Base-by-base conservation (phyloP, 1,140 invertebrate genomes). In the Seison nebaliae region DNA sequence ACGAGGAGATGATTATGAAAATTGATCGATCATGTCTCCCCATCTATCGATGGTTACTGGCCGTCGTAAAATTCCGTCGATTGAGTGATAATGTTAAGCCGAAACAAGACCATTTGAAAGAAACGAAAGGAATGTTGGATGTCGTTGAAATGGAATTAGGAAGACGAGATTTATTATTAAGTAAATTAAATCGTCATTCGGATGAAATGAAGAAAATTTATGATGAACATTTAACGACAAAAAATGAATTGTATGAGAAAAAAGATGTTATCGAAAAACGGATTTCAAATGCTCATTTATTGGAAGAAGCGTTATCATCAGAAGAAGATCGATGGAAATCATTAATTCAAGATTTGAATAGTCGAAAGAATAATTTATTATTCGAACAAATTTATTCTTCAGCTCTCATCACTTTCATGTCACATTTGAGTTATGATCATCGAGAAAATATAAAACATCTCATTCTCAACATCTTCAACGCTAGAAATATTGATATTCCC, bases 311-410 rank as follows among this genome's bases (percentile, higher is more conserved):
- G 8, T 56, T 84, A 2, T 69, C 70, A 1, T 73, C 77, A 48
- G 76, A 81, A 52, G 52, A 59, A 48, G 62, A 70, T 2, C 65
- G 75, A 24, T 83, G 76, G 77, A 66, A 70, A n/a, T n/a, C n/a
- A n/a, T n/a, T n/a, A n/a, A n/a, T n/a, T n/a, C n/a, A n/a, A n/a
- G n/a, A n/a, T n/a, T n/a, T n/a, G n/a, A n/a, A n/a, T n/a, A n/a
- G n/a, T n/a, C n/a, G n/a, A n/a, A n/a, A n/a, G n/a, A n/a, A n/a
- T n/a, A n/a, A n/a, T n/a, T n/a, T n/a, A n/a, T n/a, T n/a, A n/a
- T n/a, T 56, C 4, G 50, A 57, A 39, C 52, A 49, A 9, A 38
- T 60, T 17, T 43, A 58, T 5, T 47, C 48, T 5, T 51, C 58
- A 12, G 52, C 53, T 0, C 42, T 48, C 38, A 50, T 59, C 8